Evolutionary conservation across 2,113 vertebrate species (phyloP).

Genomic region (Manacus vitellinus): DNA sequence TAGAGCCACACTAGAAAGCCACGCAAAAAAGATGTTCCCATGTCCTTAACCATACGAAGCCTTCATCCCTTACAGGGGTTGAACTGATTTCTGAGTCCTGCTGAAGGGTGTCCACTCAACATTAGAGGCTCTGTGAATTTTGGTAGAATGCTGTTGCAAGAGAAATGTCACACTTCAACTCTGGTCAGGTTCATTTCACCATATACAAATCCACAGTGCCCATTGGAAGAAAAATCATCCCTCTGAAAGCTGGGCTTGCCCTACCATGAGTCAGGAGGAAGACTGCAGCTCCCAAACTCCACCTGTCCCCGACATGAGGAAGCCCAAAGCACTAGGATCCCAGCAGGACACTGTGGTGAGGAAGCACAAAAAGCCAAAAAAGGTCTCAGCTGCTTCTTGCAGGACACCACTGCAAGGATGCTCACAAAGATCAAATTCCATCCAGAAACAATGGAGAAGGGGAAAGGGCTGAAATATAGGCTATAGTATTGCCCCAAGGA

Average conservation of each 20-base stretch:
- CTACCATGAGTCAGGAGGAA: not conserved
- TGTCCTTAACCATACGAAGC: not conserved
- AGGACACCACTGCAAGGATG: not conserved
- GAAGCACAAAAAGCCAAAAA: not conserved
- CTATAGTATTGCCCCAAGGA: not conserved
- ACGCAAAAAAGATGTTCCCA: not conserved
- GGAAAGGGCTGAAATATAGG: not conserved
- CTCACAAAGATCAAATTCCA: not conserved
- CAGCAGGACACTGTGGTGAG: not conserved
- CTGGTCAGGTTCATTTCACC: not conserved
- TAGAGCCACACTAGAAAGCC: not conserved
- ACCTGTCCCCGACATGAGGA: not conserved
- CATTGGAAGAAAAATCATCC: not conserved
- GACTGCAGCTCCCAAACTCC: not conserved
- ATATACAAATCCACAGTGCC: not conserved
- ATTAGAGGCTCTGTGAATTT: not conserved
- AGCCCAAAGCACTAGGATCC: not conserved
- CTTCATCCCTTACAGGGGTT: not conserved
- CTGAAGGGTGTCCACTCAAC: not conserved
- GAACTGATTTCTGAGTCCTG: not conserved
- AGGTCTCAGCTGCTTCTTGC: not conserved
- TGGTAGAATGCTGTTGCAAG: not conserved
- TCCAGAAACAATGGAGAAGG: no score
- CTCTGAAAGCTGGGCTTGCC: not conserved
- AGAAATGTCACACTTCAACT: not conserved